Evolutionary conservation across 2,797 vertebrate species (phyloP), one percentile per base, ranked within the genome.

Genomic region (Agapornis canus): DNA sequence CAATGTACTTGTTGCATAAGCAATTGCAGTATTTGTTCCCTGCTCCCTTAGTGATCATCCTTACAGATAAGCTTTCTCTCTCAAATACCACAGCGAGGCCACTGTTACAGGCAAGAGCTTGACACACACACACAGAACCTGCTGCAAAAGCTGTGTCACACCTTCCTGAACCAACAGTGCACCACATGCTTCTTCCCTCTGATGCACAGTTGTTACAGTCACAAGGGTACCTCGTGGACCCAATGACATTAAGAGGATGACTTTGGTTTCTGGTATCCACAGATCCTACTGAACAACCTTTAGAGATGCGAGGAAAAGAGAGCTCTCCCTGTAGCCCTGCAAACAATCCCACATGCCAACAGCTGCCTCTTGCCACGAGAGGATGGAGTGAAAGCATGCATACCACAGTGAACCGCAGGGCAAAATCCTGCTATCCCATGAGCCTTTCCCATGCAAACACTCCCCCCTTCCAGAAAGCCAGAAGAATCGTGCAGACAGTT

Each of bases 351-450:
- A 68, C 11, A 19, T 0, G 13, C 56, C 81, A 82, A 52, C 45
- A 82, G 68, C 73, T 82, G 76, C 63, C 69, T 65, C 57, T 52
- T 49, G 57, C 66, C 0, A 0, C 51, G 71, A 37, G 88, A 0
- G 0, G 48, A 39, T 13, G 18, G 48, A 80, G 29, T 2, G 5
- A 66, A 27, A 81, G 60, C 0, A 0, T 11, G 27, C 37, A n/a
- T 26, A 52, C 26, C 61, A 78, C 71, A 57, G 54, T 2, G 5
- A 69, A 40, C 21, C 7, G 6, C 69, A 61, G 47, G 81, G 25
- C 1, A 2, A 75, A 82, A 65, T 16, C 37, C 68, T 40, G 27
- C 42, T 49, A 10, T 20, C 49, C 31, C 27, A 69, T 11, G 5
- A 57, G 51, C n/a, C 49, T n/a, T 57, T 70, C 57, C 48, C 9